Evolutionary conservation across 1,140 invertebrate species (phyloP).

Genomic region (Octopus bimaculoides): DNA sequence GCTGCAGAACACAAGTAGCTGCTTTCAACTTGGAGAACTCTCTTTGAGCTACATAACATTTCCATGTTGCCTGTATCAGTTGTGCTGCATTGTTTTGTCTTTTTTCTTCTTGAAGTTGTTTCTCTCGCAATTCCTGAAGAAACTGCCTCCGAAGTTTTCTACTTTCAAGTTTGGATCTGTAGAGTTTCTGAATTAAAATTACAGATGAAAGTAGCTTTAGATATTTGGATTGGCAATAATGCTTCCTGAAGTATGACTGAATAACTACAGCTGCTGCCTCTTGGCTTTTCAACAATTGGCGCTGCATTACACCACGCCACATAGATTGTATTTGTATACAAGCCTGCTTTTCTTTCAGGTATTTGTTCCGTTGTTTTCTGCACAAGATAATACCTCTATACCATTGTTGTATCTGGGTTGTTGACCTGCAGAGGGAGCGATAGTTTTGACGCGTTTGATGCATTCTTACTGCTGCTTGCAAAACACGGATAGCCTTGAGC

Average conservation of each 20-base stretch:
- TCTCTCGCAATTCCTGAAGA: neutral
- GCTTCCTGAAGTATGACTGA: neutral
- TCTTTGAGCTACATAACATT: neutral
- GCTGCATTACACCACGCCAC: neutral
- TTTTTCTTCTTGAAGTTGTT: neutral
- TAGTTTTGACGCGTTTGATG: slow-evolving; percentile 6
- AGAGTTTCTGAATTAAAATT: slow-evolving; percentile 21
- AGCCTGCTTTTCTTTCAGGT: slow-evolving; percentile 11
- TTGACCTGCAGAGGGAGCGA: no score
- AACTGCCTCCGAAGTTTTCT: neutral
- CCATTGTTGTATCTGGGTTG: no score
- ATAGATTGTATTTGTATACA: slow-evolving; percentile 5
- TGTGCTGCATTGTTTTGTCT: neutral
- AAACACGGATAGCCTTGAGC: slow-evolving; percentile 16
- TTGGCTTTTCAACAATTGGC: neutral
- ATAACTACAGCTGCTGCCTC: neutral
- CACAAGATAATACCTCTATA: no score
- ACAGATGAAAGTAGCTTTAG: slow-evolving; percentile 19
- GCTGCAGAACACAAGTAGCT: slow-evolving; percentile 14
- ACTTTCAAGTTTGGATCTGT: slow-evolving; percentile 11
- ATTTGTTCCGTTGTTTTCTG: neutral
- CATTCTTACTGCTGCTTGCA: slow-evolving; percentile 25
- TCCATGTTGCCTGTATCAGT: neutral
- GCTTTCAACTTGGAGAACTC: slow-evolving; percentile 5
- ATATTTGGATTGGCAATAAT: slow-evolving; percentile 12